Conservation (phyloP, 2,888 invertebrate species). For the Agrotis clavis region DNA sequence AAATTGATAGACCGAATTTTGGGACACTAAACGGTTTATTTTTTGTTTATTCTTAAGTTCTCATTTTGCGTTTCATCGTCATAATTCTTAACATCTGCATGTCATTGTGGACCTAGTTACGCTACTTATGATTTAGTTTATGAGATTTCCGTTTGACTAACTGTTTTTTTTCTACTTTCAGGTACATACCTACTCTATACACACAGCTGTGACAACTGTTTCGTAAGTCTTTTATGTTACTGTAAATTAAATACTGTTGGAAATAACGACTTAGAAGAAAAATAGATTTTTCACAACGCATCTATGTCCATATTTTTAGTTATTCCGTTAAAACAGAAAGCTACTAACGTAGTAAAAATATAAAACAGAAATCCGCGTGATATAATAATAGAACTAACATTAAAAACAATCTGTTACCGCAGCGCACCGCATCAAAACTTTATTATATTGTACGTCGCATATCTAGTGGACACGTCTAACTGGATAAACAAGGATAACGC, state of each 20-base stretch:
- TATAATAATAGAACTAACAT: slow-evolving; percentile 29
- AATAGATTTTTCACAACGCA: neutral
- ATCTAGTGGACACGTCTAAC: slow-evolving; percentile 53
- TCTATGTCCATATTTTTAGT: neutral
- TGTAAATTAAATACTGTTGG: slow-evolving; percentile 7
- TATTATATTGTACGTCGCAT: slow-evolving; percentile 41
- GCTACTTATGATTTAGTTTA: slow-evolving; percentile 6
- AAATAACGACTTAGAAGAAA: neutral
- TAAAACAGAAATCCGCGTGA: slow-evolving; percentile 6
- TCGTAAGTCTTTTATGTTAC: slow-evolving; percentile 42
- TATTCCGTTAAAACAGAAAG: slow-evolving; percentile 15
- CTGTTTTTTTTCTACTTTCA: slow-evolving; percentile 40
- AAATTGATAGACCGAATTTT: too few species aligned
- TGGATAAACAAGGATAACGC: slow-evolving; percentile 65
- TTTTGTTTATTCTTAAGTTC: neutral
- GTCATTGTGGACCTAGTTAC: slow-evolving; percentile 12
- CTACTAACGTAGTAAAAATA: neutral
- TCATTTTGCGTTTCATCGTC: slow-evolving; percentile 31
- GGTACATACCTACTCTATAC: slow-evolving; percentile 36
- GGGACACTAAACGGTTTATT: neutral
- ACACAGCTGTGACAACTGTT: slow-evolving; percentile 18
- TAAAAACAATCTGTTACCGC: slow-evolving; percentile 27
- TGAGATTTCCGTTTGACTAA: slow-evolving; percentile 36
- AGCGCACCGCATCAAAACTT: slow-evolving; percentile 44
- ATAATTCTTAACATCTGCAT: slow-evolving; percentile 25